Percentiles rank a stretch among this genome's conserved stretches.
Evolutionary conservation across 2,113 vertebrate species (phyloP).

Genomic region (Setophaga kirtlandii): DNA sequence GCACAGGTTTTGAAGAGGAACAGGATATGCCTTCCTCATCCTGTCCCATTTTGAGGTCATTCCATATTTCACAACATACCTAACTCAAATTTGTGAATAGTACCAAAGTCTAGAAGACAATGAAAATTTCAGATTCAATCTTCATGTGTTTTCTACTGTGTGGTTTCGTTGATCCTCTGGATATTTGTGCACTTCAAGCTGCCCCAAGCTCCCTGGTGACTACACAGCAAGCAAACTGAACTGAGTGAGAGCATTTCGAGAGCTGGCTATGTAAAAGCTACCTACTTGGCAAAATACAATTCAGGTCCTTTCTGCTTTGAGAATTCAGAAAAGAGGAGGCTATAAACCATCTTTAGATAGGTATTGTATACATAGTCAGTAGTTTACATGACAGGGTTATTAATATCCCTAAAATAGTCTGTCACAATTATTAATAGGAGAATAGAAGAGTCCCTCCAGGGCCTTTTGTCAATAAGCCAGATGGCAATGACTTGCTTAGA

Average conservation of each 20-base stretch:
- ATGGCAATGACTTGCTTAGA: neutral
- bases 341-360: neutral
- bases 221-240: neutral
- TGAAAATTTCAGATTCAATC: neutral
- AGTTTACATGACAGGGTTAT: neutral
- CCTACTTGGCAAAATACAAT: neutral
- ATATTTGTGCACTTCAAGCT: neutral
- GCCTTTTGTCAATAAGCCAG: neutral
- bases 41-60: neutral
- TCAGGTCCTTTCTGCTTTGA: neutral
- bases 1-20: neutral
- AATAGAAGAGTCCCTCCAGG: neutral
- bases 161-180: neutral
- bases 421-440: neutral
- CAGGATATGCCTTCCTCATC: neutral
- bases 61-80: neutral
- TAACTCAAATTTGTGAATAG: neutral
- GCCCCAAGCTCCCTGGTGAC: neutral
- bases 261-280: neutral
- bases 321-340: neutral
- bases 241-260: accelerated
- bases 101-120: neutral
- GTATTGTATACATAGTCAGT: neutral
- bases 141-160: neutral
- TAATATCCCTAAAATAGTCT: neutral